These are phyloP conservation scores for Parasteatoda lunata DNA, from an alignment of 2,888 invertebrate genomes.

Conservation along the genomic window DNA sequence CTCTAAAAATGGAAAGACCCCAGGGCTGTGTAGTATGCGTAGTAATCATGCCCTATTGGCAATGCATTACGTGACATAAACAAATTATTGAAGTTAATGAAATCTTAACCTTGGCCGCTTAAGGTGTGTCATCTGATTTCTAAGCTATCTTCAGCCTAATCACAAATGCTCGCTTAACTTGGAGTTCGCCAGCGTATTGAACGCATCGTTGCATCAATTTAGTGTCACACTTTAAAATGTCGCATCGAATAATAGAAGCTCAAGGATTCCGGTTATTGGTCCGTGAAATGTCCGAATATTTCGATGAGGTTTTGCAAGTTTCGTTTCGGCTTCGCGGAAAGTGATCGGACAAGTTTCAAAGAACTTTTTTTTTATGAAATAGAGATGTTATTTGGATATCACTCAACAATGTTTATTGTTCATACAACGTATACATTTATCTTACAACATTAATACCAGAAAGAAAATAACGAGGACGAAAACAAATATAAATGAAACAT, in stretches of 20 bases:
- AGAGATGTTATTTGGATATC: not conserved
- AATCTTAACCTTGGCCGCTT: constrained; percentile 34
- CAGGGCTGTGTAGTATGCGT: too few species aligned
- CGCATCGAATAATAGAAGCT: constrained; percentile 37
- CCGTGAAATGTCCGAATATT: constrained; percentile 31
- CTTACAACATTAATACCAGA: too few species aligned
- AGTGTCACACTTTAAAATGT: constrained; percentile 29
- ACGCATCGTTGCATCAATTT: constrained; percentile 50
- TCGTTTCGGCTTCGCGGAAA: constrained; percentile 5
- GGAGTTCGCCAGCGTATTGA: constrained; percentile 56
- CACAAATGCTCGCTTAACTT: constrained; percentile 55
- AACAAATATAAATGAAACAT: too few species aligned
- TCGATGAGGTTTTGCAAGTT: constrained; percentile 7
- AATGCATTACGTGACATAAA: constrained; percentile 26
- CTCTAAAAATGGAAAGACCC: too few species aligned
- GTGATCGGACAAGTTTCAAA: not conserved
- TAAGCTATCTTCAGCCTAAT: constrained; percentile 57
- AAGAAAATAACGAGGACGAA: too few species aligned
- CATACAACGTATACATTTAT: not conserved
- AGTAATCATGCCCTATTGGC: not conserved
- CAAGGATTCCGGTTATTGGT: constrained; percentile 36
- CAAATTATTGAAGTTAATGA: constrained; percentile 28
- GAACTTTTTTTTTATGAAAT: not conserved
- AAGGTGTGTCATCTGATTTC: constrained; percentile 36
- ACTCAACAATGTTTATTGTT: not conserved